Base-by-base conservation (phyloP, 2,113 vertebrate species). In the Hypocryptadius cinnamomeus region DNA sequence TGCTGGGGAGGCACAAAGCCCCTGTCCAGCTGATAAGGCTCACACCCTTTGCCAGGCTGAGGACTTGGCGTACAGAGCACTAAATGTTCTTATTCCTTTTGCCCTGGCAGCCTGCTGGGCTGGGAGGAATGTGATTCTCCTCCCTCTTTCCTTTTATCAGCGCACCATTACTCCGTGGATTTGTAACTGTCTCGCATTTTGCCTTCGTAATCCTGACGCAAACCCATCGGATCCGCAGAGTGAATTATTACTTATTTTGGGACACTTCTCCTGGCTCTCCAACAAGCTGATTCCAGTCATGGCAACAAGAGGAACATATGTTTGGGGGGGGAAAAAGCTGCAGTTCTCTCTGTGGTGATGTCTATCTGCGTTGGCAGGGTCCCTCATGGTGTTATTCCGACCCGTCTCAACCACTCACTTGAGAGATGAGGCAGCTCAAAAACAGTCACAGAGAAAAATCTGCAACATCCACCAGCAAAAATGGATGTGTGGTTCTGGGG, bases 361-460 rank as follows among this genome's bases (percentile, higher is more conserved):
- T 27, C 65, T 78, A 1, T 20, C 57, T 65, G 9, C 54, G 42
- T 25, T 76, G 37, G 40, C 40, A 86, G 40, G 13, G 51, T 50
- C 14, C 8, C 42, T 31, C 1, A 0, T 0, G 1, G 18, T 54
- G 44, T 35, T 59, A 15, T 17, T 79, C 57, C 0, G 15, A 17
- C 24, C 25, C 30, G 7, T 27, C 57, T 85, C 61, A 64, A 8
- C 14, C 8, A 2, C 45, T 56, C 22, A 4, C n/a, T 40, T 16
- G 37, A 79, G 27, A 72, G 13, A 23, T 31, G 57, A 79, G 80
- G 56, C 25, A 64, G 56, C 65, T 57, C 76, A 33, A 22, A 85
- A 81, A 3, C 31, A 69, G 25, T 0, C 12, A 21, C 27, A 40
- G 39, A 44, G 27, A 23, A 66, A 83, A 79, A 85, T 3, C 57